Conservation (phyloP, 2,888 invertebrate genomes). For the Gnatocerus cornutus region DNA sequence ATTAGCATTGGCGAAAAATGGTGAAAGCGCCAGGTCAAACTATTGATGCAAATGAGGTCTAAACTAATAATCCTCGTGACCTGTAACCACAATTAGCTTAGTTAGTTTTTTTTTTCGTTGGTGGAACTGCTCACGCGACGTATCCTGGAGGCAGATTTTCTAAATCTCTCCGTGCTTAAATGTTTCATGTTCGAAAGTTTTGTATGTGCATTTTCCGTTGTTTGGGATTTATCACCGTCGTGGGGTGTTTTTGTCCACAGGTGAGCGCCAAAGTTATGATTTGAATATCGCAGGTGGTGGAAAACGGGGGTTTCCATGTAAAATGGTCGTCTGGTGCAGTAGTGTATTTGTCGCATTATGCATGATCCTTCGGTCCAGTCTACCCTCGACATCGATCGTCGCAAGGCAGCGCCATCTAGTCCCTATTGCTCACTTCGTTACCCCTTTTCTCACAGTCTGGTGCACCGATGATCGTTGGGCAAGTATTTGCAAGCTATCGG, state of each 20-base stretch:
- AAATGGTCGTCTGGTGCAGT: slow-evolving; percentile 26
- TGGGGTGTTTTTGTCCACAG: not conserved
- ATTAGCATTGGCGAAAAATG: too few relatives aligned
- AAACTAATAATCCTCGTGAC: too few relatives aligned
- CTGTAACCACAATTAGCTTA: not conserved
- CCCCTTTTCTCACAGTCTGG: slow-evolving; percentile 64
- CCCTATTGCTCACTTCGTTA: slow-evolving; percentile 67
- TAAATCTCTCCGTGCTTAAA: slow-evolving; percentile 4
- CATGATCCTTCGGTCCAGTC: slow-evolving; percentile 38
- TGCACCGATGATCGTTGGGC: slow-evolving; percentile 61
- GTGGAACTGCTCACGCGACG: not conserved
- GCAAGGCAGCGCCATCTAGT: slow-evolving; percentile 46
- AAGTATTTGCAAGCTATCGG: slow-evolving; percentile 56
- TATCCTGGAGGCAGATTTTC: not conserved
- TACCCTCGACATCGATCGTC: slow-evolving; percentile 34
- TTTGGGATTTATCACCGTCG: not conserved
- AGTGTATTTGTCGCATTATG: slow-evolving; percentile 41
- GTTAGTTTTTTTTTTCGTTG: not conserved
- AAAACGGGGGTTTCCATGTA: not conserved
- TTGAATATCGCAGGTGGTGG: slow-evolving; percentile 20
- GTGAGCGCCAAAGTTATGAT: slow-evolving; percentile 2
- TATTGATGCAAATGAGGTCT: too few relatives aligned
- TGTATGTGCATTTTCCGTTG: not conserved
- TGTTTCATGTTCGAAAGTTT: slow-evolving; percentile 8
- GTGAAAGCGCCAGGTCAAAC: too few relatives aligned